These are phyloP conservation scores for Nomada flava DNA, from an alignment of 2,888 invertebrate species.

Conservation along the genomic window DNA sequence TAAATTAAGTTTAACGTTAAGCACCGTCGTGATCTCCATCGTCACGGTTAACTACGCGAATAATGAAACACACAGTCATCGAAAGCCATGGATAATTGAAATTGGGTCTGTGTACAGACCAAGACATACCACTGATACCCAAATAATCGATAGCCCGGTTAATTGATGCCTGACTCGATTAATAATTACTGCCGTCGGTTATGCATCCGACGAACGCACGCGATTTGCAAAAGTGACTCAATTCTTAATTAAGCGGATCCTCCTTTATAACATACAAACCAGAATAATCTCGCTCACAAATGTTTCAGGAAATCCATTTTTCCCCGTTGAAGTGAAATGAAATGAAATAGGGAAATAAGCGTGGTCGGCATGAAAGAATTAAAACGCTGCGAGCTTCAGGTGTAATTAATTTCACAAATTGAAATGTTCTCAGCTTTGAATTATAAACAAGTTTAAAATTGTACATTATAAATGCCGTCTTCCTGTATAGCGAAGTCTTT, in stretches of 20 bases:
- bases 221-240: constrained; percentile 36
- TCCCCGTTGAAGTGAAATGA: neutral
- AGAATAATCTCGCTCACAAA: neutral
- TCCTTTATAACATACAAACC: neutral
- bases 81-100: constrained; percentile 72
- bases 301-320: neutral
- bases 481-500: neutral
- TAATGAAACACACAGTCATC: constrained; percentile 69
- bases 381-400: constrained; percentile 10
- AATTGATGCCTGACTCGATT: constrained; percentile 79
- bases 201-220: constrained; percentile 25
- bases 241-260: constrained; percentile 33
- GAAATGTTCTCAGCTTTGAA: neutral
- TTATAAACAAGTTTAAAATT: constrained; percentile 1
- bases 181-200: constrained; percentile 73
- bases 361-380: neutral
- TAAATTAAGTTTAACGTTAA: neutral
- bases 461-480: neutral
- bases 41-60: constrained; percentile 68
- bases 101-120: constrained; percentile 25
- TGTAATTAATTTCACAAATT: constrained; percentile 17
- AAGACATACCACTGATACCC: constrained; percentile 70
- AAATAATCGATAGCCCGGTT: constrained; percentile 76
- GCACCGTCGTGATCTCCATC: too few relatives aligned
- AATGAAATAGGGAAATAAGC: neutral